These are phyloP conservation scores for Drosophila lacertosa DNA, from an alignment of 1,140 invertebrate genomes.

Conservation along the genomic window DNA sequence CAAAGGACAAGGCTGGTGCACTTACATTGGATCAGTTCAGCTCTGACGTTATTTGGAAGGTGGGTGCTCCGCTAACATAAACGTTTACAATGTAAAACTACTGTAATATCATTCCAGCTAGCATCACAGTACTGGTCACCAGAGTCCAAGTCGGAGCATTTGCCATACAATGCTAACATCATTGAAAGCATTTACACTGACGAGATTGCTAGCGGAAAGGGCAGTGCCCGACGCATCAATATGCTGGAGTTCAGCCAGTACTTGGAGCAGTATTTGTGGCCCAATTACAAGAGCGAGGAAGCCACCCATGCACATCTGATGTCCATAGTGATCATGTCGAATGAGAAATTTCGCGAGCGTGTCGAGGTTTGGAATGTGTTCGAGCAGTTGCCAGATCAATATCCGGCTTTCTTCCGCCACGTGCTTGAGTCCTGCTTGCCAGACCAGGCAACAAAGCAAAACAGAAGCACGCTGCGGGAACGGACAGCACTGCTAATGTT, in stretches of 20 bases:
- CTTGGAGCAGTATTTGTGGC: constrained; percentile 98
- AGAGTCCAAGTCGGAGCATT: constrained; percentile 88
- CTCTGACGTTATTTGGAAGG: constrained; percentile 84
- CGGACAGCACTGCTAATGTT: constrained; percentile 95
- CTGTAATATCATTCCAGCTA: constrained; percentile 86
- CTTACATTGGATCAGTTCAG: constrained; percentile 94
- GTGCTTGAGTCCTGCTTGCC: constrained; percentile 88
- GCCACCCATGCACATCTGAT: constrained; percentile 93
- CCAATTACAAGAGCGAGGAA: constrained; percentile 91
- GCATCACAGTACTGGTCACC: constrained; percentile 96
- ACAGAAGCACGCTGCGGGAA: constrained; percentile 88
- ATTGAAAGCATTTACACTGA: constrained; percentile 92
- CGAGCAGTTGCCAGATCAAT: constrained; percentile 91
- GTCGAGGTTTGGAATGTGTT: constrained; percentile 98
- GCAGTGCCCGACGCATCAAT: constrained; percentile 94
- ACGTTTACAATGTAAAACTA: constrained; percentile 25
- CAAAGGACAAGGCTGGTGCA: constrained; percentile 70
- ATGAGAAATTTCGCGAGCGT: constrained; percentile 98
- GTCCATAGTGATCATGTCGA: constrained; percentile 98
- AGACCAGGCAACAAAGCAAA: constrained; percentile 31
- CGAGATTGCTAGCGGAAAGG: constrained; percentile 91
- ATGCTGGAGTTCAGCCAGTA: constrained; percentile 99
- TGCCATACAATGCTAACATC: constrained; percentile 89
- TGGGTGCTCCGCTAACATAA: constrained; percentile 43
- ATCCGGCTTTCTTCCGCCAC: constrained; percentile 94